Conservation (phyloP, 2,113 vertebrate species). For the Melanocharis versteri region DNA sequence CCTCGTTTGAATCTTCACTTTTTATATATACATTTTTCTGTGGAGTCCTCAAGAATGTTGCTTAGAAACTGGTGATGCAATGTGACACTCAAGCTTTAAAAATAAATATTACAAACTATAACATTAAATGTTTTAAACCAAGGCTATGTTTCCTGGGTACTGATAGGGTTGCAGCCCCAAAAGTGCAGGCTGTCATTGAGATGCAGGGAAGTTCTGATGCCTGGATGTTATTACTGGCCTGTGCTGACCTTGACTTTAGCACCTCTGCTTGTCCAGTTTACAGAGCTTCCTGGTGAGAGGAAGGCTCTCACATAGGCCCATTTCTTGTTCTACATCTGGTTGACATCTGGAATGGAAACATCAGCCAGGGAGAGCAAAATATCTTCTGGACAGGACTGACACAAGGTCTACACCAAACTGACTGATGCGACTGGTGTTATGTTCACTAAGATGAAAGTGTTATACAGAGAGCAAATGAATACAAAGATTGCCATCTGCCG, state of each 20-base stretch:
- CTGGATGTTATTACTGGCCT: not conserved
- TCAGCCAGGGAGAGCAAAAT: conserved; percentile 16
- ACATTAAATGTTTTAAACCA: not conserved
- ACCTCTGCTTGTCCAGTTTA: not conserved
- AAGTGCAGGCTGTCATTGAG: not conserved
- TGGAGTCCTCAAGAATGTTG: not conserved
- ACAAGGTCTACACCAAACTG: not conserved
- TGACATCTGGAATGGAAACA: conserved; percentile 25
- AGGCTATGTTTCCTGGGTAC: not conserved
- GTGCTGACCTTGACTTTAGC: conserved; percentile 1
- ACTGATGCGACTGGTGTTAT: not conserved
- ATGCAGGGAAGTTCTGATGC: not conserved
- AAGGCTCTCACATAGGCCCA: not conserved
- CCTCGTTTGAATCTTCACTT: not conserved
- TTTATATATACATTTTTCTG: not conserved
- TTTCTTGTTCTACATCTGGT: conserved; percentile 29
- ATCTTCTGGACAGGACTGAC: not conserved
- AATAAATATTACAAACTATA: not conserved
- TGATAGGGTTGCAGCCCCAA: not conserved
- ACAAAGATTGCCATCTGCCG: conserved; percentile 26
- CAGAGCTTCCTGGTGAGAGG: not conserved
- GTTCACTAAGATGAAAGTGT: not conserved
- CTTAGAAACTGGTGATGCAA: not conserved
- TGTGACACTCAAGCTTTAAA: not conserved
- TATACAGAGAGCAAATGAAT: not conserved